Evolutionary conservation across 2,888 invertebrate genomes (phyloP).

Genomic region (Steinernema hermaphroditum): DNA sequence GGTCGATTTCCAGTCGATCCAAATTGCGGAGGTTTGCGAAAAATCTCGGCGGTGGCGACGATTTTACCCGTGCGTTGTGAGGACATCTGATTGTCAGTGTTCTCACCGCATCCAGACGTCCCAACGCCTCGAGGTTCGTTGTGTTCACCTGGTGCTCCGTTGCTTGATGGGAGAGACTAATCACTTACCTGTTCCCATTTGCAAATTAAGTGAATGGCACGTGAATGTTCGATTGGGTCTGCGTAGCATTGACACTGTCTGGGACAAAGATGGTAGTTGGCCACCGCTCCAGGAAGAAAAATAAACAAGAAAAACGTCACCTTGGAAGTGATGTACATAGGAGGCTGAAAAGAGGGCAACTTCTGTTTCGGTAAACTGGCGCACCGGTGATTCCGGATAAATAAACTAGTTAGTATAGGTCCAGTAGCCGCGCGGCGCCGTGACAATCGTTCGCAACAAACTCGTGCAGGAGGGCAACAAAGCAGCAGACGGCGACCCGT

Average conservation of each 20-base stretch:
- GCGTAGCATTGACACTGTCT: conserved; percentile 54
- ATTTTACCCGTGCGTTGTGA: conserved; percentile 45
- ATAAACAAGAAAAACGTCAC: conserved; percentile 9
- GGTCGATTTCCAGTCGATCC: conserved; percentile 55
- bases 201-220: conserved; percentile 53
- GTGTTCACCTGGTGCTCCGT: conserved; percentile 46
- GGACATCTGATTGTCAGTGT: conserved; percentile 57
- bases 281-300: conserved; percentile 13
- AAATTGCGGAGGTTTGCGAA: conserved; percentile 52
- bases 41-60: conserved; percentile 47
- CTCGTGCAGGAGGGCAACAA: neutral
- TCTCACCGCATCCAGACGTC: conserved; percentile 51
- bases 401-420: conserved; percentile 27
- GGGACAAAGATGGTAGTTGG: conserved; percentile 42
- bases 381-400: too few relatives aligned
- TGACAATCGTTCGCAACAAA: conserved; percentile 15
- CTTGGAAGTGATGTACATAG: conserved; percentile 20
- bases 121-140: conserved; percentile 44
- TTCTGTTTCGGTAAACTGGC: too few relatives aligned
- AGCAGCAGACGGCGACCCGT: conserved; percentile 6
- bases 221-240: conserved; percentile 46
- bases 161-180: too few relatives aligned
- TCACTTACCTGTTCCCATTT: conserved; percentile 56
- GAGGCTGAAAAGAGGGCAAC: neutral
- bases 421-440: neutral